These are phyloP conservation scores for Hemitrygon akajei DNA, from an alignment of 2,797 vertebrate genomes.

Conservation along the genomic window DNA sequence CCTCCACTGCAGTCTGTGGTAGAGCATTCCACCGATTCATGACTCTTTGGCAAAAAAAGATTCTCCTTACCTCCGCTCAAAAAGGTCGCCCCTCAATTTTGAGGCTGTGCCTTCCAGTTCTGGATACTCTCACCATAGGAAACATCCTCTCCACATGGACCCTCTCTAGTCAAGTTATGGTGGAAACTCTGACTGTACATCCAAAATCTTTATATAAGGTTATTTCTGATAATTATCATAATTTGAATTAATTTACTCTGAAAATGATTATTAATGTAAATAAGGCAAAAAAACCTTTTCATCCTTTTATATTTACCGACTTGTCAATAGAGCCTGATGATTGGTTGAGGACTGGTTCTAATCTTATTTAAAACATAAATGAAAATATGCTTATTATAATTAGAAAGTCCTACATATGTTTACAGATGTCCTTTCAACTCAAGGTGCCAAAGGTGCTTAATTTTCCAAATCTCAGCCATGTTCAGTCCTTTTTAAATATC, in stretches of 20 bases:
- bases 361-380: not conserved
- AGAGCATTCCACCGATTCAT: too few relatives aligned
- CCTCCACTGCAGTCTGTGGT: too few relatives aligned
- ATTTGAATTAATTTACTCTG: not conserved
- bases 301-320: not conserved
- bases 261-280: not conserved
- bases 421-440: not conserved
- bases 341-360: not conserved
- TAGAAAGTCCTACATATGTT: not conserved
- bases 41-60: too few relatives aligned
- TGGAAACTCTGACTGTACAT: not conserved
- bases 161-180: too few relatives aligned
- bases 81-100: too few relatives aligned
- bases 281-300: not conserved
- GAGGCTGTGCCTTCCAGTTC: too few relatives aligned
- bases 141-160: too few relatives aligned
- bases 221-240: not conserved
- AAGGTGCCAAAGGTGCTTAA: not conserved
- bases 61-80: too few relatives aligned
- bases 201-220: not conserved
- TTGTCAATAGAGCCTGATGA: not conserved
- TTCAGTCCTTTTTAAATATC: not conserved
- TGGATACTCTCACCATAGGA: too few relatives aligned
- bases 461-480: not conserved
- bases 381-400: not conserved